Evolutionary conservation across 2,797 vertebrate genomes (phyloP).

Genomic region (Coracias cyanogaster): DNA sequence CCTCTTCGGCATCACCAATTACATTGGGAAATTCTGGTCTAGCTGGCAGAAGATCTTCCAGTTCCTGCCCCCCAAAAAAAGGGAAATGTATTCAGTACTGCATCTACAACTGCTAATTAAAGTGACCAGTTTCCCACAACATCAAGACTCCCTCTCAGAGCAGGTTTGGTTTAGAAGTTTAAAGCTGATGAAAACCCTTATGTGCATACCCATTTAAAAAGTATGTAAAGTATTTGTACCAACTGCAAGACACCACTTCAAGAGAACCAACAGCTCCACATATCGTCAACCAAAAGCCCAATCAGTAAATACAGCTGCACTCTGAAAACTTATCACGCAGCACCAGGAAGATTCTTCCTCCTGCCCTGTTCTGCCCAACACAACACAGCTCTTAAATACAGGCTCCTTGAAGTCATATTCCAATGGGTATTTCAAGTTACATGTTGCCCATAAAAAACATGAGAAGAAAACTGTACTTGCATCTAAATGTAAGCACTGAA

Average conservation of each 20-base stretch:
- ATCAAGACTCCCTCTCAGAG: neutral
- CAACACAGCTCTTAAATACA: neutral
- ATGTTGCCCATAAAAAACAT: neutral
- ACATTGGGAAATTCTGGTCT: constrained; percentile 92
- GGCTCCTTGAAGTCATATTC: neutral
- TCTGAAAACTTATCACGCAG: neutral
- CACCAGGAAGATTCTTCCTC: neutral
- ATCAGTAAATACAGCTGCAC: constrained; percentile 19
- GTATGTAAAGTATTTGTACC: neutral
- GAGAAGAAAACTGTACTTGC: neutral
- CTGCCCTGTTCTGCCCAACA: neutral
- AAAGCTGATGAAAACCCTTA: neutral
- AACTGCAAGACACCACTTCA: neutral
- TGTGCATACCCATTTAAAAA: neutral
- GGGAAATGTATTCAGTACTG: neutral
- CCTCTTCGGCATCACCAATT: constrained; percentile 92
- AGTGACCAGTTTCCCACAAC: fast-evolving
- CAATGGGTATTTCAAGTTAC: neutral
- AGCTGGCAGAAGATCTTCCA: constrained; percentile 96
- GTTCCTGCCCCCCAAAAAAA: constrained; percentile 81
- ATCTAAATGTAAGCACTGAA: neutral
- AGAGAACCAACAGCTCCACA: neutral
- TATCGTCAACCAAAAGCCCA: neutral
- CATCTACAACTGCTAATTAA: neutral
- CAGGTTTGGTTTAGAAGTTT: neutral